These are phyloP conservation scores for Masticophis lateralis DNA, from an alignment of 2,797 vertebrate species.

Conservation along the genomic window DNA sequence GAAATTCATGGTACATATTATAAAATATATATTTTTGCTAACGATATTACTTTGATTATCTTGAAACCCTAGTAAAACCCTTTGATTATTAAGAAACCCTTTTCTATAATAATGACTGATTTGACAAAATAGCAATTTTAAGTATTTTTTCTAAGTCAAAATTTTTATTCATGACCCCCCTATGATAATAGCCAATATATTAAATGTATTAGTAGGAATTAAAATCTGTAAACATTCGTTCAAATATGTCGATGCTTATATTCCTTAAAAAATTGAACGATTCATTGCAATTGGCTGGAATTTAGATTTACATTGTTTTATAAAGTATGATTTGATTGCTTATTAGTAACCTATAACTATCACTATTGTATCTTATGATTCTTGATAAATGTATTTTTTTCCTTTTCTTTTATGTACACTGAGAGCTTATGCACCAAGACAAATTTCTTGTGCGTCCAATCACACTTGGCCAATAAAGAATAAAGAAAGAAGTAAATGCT, in stretches of 20 bases:
- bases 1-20: background rate
- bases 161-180: background rate
- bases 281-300: background rate
- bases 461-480: too few species aligned
- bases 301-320: too few species aligned
- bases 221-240: background rate
- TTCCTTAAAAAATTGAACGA: background rate
- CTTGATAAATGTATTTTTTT: too few species aligned
- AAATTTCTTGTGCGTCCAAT: too few species aligned
- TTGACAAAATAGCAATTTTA: background rate
- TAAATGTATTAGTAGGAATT: background rate
- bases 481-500: background rate
- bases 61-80: background rate
- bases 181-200: background rate
- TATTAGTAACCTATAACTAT: too few species aligned
- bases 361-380: too few species aligned
- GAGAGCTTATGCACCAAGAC: too few species aligned
- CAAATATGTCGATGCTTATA: background rate
- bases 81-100: background rate
- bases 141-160: background rate
- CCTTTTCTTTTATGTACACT: too few species aligned
- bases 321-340: too few species aligned
- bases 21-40: background rate
- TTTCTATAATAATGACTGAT: background rate
- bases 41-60: background rate